Evolutionary conservation across 1,140 invertebrate genomes (phyloP).

Genomic region (Yoshiicerus persimilis): DNA sequence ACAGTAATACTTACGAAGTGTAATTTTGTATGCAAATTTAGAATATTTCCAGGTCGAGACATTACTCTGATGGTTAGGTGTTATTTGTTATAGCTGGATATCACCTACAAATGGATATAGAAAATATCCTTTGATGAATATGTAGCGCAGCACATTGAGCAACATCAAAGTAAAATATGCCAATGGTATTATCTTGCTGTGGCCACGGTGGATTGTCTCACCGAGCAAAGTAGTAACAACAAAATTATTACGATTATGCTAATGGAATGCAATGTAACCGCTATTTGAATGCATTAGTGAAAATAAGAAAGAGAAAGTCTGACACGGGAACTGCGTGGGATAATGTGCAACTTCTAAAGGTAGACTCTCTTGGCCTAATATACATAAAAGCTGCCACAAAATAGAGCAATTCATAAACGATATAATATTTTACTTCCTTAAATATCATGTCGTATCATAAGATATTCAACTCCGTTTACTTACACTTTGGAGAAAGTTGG

Average conservation of each 20-base stretch:
- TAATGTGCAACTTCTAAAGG: not conserved
- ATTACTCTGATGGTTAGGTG: not conserved
- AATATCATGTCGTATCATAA: not conserved
- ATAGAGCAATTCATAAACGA: not conserved
- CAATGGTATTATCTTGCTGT: not conserved
- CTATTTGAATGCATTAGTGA: not conserved
- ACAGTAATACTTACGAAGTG: not conserved
- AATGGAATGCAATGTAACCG: not conserved
- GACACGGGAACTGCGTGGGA: not conserved
- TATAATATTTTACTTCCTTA: not conserved
- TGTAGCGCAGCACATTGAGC: not conserved
- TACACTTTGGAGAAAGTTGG: not conserved
- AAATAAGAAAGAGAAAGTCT: not conserved
- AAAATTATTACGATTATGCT: not conserved
- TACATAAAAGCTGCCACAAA: not conserved
- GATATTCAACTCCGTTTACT: not conserved
- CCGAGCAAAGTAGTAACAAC: not conserved
- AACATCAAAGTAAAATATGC: not conserved
- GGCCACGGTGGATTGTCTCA: not conserved
- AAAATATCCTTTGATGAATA: not conserved
- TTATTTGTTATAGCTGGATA: not conserved
- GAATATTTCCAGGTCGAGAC: not conserved
- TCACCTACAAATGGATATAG: not conserved
- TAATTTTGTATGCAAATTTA: not conserved
- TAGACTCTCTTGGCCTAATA: not conserved